Conservation (phyloP, 1,140 invertebrate species). For the Drosophila lacteicornis region DNA sequence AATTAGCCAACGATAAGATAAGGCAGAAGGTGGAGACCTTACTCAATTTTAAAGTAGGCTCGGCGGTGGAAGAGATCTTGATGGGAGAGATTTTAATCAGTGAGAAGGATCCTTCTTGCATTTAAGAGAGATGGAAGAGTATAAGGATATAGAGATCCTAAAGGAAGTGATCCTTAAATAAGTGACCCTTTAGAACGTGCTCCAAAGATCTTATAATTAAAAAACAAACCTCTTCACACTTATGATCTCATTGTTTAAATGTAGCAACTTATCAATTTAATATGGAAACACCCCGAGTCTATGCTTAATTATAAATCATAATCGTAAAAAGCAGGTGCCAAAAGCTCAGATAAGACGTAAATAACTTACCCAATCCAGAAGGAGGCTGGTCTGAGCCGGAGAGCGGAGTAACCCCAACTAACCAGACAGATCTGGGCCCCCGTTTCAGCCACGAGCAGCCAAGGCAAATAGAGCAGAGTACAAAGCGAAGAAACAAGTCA, state of each 20-base stretch:
- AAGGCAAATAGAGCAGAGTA: conserved; percentile 32
- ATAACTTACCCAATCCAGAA: not conserved
- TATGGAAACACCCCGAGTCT: not conserved
- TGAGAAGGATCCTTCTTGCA: not conserved
- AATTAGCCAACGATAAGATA: conserved; percentile 53
- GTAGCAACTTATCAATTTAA: not conserved
- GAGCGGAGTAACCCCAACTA: not conserved
- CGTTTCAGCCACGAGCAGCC: not conserved
- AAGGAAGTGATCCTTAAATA: too few species aligned
- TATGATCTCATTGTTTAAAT: not conserved
- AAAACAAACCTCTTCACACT: not conserved
- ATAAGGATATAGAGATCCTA: too few species aligned
- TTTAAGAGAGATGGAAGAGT: not conserved
- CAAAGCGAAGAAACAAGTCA: conserved; percentile 43
- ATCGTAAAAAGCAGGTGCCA: not conserved
- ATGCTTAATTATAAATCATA: not conserved
- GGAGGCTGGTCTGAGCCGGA: not conserved
- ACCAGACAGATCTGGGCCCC: not conserved
- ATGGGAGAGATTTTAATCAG: conserved; percentile 5
- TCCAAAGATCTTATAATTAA: too few species aligned
- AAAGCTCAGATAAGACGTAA: not conserved
- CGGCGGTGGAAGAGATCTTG: not conserved
- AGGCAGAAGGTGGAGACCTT: conserved; percentile 19
- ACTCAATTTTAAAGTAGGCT: conserved; percentile 24
- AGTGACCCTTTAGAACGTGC: too few species aligned